phyloP scores from a whole-genome alignment of 2,113 vertebrate species.

The Vulpes vulpes region DNA sequence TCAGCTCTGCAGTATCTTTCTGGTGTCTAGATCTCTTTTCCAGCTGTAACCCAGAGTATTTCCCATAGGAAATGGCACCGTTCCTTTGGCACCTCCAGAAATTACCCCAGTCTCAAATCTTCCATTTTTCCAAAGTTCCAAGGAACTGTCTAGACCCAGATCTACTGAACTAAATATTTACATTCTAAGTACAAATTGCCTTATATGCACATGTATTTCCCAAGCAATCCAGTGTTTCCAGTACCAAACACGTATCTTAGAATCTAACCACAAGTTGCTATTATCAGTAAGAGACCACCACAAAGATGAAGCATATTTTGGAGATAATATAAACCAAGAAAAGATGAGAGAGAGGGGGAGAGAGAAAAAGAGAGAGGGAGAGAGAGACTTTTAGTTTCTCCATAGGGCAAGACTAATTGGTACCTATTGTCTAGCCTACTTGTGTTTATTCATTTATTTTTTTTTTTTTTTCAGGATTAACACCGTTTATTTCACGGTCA shows the following conservation, averaged over 20 bases:
- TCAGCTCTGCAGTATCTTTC: background rate
- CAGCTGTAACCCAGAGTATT: background rate
- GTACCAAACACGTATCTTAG: background rate
- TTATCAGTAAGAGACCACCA: background rate
- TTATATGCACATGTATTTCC: background rate
- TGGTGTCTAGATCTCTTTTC: background rate
- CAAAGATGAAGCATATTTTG: background rate
- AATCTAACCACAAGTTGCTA: background rate
- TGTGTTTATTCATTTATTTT: background rate
- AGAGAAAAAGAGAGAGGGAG: too few relatives aligned
- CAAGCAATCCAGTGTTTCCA: conserved; percentile 17
- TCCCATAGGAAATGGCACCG: background rate
- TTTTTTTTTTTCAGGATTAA: conserved; percentile 62
- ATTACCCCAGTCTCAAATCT: background rate
- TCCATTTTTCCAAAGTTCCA: background rate
- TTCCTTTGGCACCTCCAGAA: background rate
- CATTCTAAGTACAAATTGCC: background rate
- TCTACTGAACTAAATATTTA: background rate
- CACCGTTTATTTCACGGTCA: conserved; percentile 79
- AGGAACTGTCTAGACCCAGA: background rate
- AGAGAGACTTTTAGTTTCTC: background rate
- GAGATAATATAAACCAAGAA: background rate
- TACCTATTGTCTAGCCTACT: background rate
- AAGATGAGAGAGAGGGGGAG: background rate
- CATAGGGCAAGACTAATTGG: background rate